phyloP scores from a whole-genome alignment of 2,797 vertebrate species.

The Danio albolineatus region DNA sequence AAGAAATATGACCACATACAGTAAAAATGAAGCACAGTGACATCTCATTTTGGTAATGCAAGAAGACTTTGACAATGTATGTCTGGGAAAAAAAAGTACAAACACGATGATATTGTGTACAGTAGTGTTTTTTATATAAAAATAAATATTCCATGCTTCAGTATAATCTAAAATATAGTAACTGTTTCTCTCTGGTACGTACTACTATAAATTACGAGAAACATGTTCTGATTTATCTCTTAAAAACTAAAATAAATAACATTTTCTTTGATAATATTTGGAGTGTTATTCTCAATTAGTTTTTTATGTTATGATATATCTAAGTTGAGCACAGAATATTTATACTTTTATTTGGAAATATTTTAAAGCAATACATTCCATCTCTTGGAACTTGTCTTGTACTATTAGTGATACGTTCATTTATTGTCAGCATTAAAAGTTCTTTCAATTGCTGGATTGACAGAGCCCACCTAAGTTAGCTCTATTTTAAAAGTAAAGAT shows the following conservation, averaged over 20 bases:
- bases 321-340: constrained; percentile 70
- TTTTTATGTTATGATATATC: constrained; percentile 69
- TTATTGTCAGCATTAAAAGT: constrained; percentile 47
- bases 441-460: constrained; percentile 23
- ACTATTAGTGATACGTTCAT: constrained; percentile 54
- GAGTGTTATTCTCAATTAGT: constrained; percentile 73
- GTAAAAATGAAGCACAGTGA: constrained; percentile 55
- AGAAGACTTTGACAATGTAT: constrained; percentile 71
- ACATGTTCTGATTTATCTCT: constrained; percentile 62
- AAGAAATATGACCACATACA: constrained; percentile 62
- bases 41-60: constrained; percentile 70
- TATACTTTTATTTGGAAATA: constrained; percentile 67
- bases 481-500: constrained; percentile 57
- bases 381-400: constrained; percentile 53
- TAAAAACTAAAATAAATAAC: no score
- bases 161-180: constrained; percentile 84
- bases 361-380: constrained; percentile 69
- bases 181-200: constrained; percentile 80
- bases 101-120: constrained; percentile 68
- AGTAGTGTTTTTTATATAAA: constrained; percentile 78
- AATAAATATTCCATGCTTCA: constrained; percentile 85
- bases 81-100: constrained; percentile 60
- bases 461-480: constrained; percentile 59
- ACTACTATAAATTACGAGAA: constrained; percentile 81
- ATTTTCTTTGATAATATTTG: constrained; percentile 68